Conservation (phyloP, 30 jellyfish, hydroid and myxozoan species). For the Pelagia noctiluca region DNA sequence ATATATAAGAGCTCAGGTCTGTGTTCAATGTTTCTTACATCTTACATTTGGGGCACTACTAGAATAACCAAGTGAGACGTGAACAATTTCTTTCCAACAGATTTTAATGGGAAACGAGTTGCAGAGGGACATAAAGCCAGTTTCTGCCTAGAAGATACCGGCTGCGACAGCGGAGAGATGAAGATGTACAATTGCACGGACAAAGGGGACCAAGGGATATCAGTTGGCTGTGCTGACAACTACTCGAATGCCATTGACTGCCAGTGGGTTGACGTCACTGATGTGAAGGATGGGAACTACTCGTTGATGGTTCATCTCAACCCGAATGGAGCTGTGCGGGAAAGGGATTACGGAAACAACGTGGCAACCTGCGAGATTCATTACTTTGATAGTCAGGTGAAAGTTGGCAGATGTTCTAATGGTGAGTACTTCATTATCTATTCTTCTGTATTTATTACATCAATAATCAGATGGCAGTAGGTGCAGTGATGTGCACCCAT, state of each 20-base stretch:
- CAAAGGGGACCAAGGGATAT: conserved; percentile 93
- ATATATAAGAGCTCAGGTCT: too few relatives aligned
- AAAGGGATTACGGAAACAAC: conserved; percentile 86
- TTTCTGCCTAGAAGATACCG: conserved; percentile 94
- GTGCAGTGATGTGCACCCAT: too few relatives aligned
- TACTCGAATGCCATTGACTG: conserved; percentile 88
- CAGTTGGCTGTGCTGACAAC: conserved; percentile 95
- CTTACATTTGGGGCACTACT: background rate
- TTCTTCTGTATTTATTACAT: too few relatives aligned
- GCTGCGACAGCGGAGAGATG: conserved; percentile 80
- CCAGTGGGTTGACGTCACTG: conserved; percentile 98
- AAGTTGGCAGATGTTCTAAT: conserved; percentile 79
- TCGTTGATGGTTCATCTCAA: conserved; percentile 87
- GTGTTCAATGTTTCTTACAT: background rate
- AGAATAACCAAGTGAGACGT: background rate
- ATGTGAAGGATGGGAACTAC: conserved; percentile 83
- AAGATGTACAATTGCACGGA: conserved; percentile 90
- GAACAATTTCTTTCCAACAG: conserved; percentile 54
- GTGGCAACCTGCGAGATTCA: conserved; percentile 91
- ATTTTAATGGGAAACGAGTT: conserved; percentile 70
- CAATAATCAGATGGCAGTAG: too few relatives aligned
- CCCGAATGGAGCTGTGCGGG: conserved; percentile 75
- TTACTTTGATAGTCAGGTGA: conserved; percentile 52
- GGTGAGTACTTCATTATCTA: conserved; percentile 72
- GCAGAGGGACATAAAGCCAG: conserved; percentile 99